Evolutionary conservation across 2,797 vertebrate genomes (phyloP), one percentile per base, ranked within the genome.

Genomic region (Microctenopoma stevenorrisi): DNA sequence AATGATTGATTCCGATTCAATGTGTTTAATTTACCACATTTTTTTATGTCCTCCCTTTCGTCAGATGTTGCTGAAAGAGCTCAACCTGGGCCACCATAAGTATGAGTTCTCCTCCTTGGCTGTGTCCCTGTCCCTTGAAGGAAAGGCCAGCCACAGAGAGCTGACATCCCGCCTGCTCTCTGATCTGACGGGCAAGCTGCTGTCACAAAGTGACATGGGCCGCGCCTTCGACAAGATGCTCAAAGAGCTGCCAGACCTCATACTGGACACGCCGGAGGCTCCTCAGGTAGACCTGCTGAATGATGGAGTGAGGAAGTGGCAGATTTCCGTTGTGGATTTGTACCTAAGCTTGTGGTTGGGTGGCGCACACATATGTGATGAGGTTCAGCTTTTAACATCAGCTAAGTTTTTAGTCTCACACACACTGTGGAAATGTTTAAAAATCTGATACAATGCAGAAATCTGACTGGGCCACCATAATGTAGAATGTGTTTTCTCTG

Each of bases 111-210:
- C 96, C 14, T 94, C 94, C 1, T 54, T 96, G 88, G 96, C 96
- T 0, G 92, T 96, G 76, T 93, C 94, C 2, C 85, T 96, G 84
- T 93, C 96, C 26, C 86, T 96, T 15, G 96, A 96, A 79, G 95
- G 95, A 67, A 96, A 95, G 72, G 96, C 96, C 70, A 97, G 96
- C 85, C 96, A 97, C 86, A 86, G 96, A 35, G 96, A 97, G 88
- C 94, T 97, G 72, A 96, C 95, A 0, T 96, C 96, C 1, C 93
- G 95, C 10, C 92, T 96, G 79, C 94, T 97, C 38, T 94, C 95
- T 0, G 96, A 96, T 62, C 93, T 96, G 69, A 89, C 92, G 16
- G 93, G 92, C 33, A 96, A 93, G 68, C 53, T 94, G 65, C 73
- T 96, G 68, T 90, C 94, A 6, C 85, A 95, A 6, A 88, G 77